Evolutionary conservation across 2,797 vertebrate genomes (phyloP).

Genomic region (Rhadinocentrus ornatus): DNA sequence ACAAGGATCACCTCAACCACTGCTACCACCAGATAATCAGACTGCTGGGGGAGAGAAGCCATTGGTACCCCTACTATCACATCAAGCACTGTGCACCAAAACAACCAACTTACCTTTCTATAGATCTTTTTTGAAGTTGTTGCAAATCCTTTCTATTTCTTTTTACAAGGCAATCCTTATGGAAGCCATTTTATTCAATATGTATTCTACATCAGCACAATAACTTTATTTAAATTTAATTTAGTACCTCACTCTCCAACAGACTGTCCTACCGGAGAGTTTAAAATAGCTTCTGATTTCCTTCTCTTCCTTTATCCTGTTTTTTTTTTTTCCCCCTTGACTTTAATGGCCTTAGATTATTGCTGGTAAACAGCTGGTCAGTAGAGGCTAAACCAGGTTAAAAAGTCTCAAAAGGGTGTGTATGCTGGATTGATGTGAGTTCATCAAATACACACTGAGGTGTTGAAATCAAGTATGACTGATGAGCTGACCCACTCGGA

Average conservation of each 20-base stretch:
- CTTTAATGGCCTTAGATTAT: slow-evolving; percentile 27
- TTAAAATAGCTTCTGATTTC: slow-evolving; percentile 30
- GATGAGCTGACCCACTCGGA: slow-evolving; percentile 10
- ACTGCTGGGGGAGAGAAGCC: too few species aligned
- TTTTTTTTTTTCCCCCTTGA: slow-evolving; percentile 10
- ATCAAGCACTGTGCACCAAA: too few species aligned
- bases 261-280: background rate
- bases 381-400: slow-evolving; percentile 52
- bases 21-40: too few species aligned
- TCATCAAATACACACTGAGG: slow-evolving; percentile 21
- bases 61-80: too few species aligned
- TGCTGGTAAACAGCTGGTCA: slow-evolving; percentile 52
- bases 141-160: too few species aligned
- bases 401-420: slow-evolving; percentile 29
- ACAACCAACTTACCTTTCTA: too few species aligned
- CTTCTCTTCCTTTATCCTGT: slow-evolving; percentile 8
- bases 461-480: slow-evolving; percentile 44
- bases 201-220: background rate
- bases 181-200: background rate
- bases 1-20: too few species aligned
- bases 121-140: too few species aligned
- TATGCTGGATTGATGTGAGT: slow-evolving; percentile 24
- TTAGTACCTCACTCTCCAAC: background rate
- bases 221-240: too few species aligned
- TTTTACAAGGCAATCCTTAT: too few species aligned